A percentile compares a stretch with the other conserved stretches of the same genome.
Evolutionary conservation across 2,888 invertebrate species (phyloP).

Genomic region (Eumerus sabulonum): DNA sequence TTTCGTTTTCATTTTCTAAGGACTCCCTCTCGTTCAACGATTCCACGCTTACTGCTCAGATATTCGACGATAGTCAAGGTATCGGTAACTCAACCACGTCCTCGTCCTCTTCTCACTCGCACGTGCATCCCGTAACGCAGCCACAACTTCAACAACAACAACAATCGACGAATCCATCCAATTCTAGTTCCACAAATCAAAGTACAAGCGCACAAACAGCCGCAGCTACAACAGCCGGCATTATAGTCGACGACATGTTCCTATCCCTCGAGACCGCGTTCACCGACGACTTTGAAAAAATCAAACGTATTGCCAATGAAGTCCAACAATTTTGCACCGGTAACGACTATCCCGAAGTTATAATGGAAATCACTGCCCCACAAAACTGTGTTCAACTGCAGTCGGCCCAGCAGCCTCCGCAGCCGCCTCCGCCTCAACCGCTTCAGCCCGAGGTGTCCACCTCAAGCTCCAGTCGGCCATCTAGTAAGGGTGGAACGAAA

Average conservation of each 20-base stretch:
- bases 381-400: conserved; percentile 70
- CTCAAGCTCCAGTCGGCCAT: conserved; percentile 78
- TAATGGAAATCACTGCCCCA: conserved; percentile 76
- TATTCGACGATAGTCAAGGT: conserved; percentile 77
- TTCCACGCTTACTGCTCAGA: conserved; percentile 76
- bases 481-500: conserved; percentile 81
- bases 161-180: conserved; percentile 61
- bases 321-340: conserved; percentile 85
- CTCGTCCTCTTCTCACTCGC: conserved; percentile 58
- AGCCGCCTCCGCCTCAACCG: conserved; percentile 78
- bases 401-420: conserved; percentile 79
- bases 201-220: conserved; percentile 59
- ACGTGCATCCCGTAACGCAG: conserved; percentile 50
- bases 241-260: conserved; percentile 79
- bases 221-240: conserved; percentile 71
- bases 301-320: conserved; percentile 90
- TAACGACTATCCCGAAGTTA: conserved; percentile 75
- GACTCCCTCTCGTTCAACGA: conserved; percentile 77
- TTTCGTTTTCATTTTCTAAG: conserved; percentile 56
- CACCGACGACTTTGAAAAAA: conserved; percentile 90
- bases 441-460: conserved; percentile 82
- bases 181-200: conserved; percentile 66
- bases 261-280: conserved; percentile 79
- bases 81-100: conserved; percentile 59
- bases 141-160: conserved; percentile 55